Evolutionary conservation across 2,113 vertebrate genomes (phyloP).

Genomic region (Xerus inauris): DNA sequence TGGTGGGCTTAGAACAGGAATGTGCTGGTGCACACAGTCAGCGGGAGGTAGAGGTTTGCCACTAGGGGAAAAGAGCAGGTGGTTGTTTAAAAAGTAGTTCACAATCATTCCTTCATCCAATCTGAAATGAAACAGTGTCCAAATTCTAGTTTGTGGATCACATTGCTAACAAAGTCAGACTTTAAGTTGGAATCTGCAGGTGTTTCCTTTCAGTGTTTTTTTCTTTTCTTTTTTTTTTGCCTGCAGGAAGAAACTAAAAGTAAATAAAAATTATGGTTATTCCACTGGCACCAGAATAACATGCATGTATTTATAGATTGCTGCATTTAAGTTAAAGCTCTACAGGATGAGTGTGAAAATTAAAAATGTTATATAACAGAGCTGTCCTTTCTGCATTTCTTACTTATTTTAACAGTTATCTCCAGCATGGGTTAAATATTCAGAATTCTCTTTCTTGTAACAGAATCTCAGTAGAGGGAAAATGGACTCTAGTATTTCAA

Average conservation of each 20-base stretch:
- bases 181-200: conserved; percentile 33
- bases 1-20: not conserved
- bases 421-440: conserved; percentile 36
- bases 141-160: not conserved
- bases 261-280: conserved; percentile 67
- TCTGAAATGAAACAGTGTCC: conserved; percentile 39
- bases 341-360: not conserved
- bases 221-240: conserved; percentile 26
- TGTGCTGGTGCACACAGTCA: not conserved
- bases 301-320: conserved; percentile 34
- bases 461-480: conserved; percentile 22
- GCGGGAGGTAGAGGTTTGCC: too few species aligned
- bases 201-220: conserved; percentile 60
- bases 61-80: not conserved
- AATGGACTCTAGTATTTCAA: not conserved
- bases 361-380: not conserved
- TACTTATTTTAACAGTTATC: conserved; percentile 38
- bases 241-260: conserved; percentile 58
- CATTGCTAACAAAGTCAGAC: conserved; percentile 19
- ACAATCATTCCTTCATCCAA: conserved; percentile 26
- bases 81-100: not conserved
- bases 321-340: conserved; percentile 45
- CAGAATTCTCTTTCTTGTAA: conserved; percentile 33
- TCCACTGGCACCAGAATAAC: not conserved
- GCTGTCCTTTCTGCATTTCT: conserved; percentile 5